Evolutionary conservation across 1,140 invertebrate genomes (phyloP).

Genomic region (Sitophilus oryzae): DNA sequence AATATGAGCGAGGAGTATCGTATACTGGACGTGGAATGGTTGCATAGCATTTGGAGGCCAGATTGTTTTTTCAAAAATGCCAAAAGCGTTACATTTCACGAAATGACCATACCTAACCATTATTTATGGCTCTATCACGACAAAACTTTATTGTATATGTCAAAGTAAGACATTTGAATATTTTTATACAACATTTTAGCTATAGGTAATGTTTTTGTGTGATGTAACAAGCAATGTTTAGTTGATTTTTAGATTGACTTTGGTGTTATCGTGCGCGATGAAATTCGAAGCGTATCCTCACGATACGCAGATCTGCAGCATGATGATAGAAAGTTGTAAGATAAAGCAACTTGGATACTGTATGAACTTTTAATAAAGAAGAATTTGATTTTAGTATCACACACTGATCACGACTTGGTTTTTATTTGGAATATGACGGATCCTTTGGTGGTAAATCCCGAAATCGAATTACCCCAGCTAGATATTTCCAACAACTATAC

Average conservation of each 20-base stretch:
- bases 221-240: constrained; percentile 6
- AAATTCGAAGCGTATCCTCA: constrained; percentile 89
- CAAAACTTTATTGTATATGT: constrained; percentile 86
- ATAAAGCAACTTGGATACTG: not conserved
- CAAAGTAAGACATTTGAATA: constrained; percentile 60
- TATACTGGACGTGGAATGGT: constrained; percentile 83
- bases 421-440: constrained; percentile 87
- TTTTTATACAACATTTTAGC: not conserved
- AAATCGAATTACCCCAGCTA: constrained; percentile 80
- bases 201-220: not conserved
- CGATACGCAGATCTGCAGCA: constrained; percentile 82
- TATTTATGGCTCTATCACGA: constrained; percentile 88
- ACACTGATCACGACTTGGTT: constrained; percentile 76
- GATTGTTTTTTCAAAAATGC: constrained; percentile 92
- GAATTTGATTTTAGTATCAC: constrained; percentile 61
- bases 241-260: constrained; percentile 62
- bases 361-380: too few species aligned
- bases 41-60: constrained; percentile 85
- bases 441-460: constrained; percentile 77
- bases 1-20: constrained; percentile 91
- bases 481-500: constrained; percentile 84
- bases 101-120: constrained; percentile 92
- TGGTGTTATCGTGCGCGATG: constrained; percentile 87
- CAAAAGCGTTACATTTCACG: constrained; percentile 87
- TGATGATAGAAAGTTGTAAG: constrained; percentile 89